Evolutionary conservation across 2,113 vertebrate species (phyloP).

Genomic region (Rhynchopsitta pachyrhyncha): DNA sequence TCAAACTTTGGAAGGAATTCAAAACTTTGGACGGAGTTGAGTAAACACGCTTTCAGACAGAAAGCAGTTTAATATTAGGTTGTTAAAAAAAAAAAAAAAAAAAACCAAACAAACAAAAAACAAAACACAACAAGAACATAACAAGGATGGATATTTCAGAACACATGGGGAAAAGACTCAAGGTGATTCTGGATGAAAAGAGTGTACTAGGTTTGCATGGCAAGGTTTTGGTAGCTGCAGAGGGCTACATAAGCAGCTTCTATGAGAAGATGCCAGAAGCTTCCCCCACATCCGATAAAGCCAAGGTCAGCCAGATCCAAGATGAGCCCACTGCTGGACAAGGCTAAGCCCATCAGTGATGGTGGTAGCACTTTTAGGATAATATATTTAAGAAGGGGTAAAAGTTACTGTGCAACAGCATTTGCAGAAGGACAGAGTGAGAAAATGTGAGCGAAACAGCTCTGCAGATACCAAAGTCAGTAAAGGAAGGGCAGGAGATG

Average conservation of each 20-base stretch:
- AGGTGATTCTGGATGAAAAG: not conserved
- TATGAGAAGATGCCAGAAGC: not conserved
- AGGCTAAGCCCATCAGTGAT: accelerated
- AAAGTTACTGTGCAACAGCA: not conserved
- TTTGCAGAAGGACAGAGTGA: not conserved
- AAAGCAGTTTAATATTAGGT: not conserved
- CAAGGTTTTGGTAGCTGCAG: not conserved
- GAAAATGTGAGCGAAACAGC: not conserved
- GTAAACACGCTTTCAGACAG: not conserved
- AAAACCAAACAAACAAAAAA: not conserved
- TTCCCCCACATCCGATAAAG: not conserved
- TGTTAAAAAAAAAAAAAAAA: not conserved
- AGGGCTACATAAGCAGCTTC: accelerated
- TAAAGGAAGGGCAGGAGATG: not conserved
- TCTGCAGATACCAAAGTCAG: not conserved
- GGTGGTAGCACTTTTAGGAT: not conserved
- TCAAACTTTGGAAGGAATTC: not conserved
- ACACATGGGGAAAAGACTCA: not conserved
- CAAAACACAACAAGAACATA: not conserved
- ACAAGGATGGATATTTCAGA: not conserved
- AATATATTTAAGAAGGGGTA: not conserved
- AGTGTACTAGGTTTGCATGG: not conserved
- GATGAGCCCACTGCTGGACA: not conserved
- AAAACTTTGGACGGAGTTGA: not conserved
- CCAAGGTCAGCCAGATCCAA: not conserved